A percentile compares a stretch with the other conserved stretches of the same genome.
These are phyloP conservation scores for Ypsolopha scabrella DNA, from an alignment of 2,888 invertebrate species.

Conservation along the genomic window DNA sequence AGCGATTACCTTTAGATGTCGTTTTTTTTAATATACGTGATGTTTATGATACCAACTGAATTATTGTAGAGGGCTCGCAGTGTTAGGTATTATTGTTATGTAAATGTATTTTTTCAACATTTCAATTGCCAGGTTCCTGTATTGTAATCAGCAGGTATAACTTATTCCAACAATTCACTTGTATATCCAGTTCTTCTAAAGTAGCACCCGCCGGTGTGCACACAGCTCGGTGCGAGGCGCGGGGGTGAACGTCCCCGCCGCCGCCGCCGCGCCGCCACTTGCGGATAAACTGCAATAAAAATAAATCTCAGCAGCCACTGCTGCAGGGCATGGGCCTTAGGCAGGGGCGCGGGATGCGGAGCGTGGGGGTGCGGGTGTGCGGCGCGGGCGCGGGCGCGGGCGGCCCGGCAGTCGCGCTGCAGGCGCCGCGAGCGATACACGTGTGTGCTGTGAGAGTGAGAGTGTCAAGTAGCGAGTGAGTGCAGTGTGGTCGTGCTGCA, in stretches of 20 bases:
- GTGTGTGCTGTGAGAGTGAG: conserved; percentile 11
- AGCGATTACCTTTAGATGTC: no score
- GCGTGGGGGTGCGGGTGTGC: conserved; percentile 23
- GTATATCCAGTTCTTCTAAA: no score
- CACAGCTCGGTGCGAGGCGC: no score
- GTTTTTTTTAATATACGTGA: no score
- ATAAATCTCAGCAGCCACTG: background rate
- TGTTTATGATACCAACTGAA: no score
- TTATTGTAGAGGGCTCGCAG: no score
- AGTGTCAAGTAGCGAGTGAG: conserved; percentile 11
- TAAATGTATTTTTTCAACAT: no score
- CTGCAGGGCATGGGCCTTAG: background rate
- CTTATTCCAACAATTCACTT: no score
- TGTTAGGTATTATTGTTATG: no score
- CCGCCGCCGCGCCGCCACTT: background rate
- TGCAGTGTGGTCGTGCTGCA: conserved; percentile 14
- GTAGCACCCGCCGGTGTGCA: no score
- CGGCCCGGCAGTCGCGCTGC: conserved; percentile 29
- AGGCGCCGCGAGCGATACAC: conserved; percentile 27
- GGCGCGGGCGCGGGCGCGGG: conserved; percentile 38
- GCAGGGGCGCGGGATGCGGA: conserved; percentile 4
- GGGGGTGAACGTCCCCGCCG: background rate
- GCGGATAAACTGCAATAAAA: background rate
- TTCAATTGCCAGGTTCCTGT: no score
- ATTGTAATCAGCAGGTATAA: no score